Conservation (phyloP, 2,113 vertebrate species). For the Coturnix japonica region DNA sequence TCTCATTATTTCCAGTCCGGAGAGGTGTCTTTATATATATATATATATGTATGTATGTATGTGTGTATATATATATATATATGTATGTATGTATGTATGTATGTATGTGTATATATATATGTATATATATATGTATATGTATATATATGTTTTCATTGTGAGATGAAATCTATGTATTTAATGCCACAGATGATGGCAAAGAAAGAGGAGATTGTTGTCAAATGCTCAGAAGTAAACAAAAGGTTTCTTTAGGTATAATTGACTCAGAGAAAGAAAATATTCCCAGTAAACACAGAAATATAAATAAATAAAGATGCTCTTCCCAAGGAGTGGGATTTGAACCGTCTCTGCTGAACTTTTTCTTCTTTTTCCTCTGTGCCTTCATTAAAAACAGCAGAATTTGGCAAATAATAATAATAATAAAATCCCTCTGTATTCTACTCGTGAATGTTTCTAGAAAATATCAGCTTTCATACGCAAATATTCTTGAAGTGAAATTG, state of each 20-base stretch:
- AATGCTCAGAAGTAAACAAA: slow-evolving; percentile 39
- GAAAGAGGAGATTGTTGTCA: slow-evolving; percentile 11
- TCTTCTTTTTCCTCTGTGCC: neutral
- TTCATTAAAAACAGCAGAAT: slow-evolving; percentile 63
- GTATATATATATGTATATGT: too few relatives aligned
- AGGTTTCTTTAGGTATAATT: slow-evolving; percentile 45
- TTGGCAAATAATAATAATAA: slow-evolving; percentile 44
- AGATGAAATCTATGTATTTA: slow-evolving; percentile 35
- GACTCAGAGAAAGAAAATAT: slow-evolving; percentile 49
- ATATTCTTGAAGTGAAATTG: slow-evolving; percentile 74
- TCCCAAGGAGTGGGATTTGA: slow-evolving; percentile 43
- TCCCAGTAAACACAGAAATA: slow-evolving; percentile 39
- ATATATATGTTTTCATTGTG: neutral
- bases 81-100: too few relatives aligned
- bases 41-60: neutral
- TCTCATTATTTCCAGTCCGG: slow-evolving; percentile 47
- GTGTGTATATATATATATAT: neutral
- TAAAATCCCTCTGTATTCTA: slow-evolving; percentile 58
- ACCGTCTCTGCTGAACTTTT: slow-evolving; percentile 49
- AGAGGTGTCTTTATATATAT: neutral
- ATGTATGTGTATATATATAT: slow-evolving; percentile 2
- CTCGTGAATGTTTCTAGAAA: slow-evolving; percentile 75
- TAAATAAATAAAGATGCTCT: slow-evolving; percentile 44
- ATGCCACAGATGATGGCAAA: slow-evolving; percentile 37
- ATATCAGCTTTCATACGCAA: slow-evolving; percentile 73